phyloP scores from a whole-genome alignment of 1,140 invertebrate species.

The Hyposmocoma kahamanoa region DNA sequence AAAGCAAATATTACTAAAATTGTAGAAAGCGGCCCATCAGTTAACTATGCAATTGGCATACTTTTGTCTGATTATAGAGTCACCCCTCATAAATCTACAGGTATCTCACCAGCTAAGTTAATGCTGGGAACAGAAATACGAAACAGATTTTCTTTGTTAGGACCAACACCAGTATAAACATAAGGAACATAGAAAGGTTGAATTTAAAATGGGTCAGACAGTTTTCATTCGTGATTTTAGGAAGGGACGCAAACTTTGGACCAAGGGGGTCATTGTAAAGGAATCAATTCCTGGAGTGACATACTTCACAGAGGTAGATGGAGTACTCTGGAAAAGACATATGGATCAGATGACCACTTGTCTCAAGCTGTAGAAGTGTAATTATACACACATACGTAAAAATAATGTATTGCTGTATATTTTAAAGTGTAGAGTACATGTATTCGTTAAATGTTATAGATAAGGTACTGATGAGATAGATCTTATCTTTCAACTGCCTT shows the following conservation, averaged over 20 bases:
- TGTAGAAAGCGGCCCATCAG: conserved; percentile 20
- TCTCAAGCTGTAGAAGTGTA: too few relatives aligned
- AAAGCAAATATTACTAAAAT: conserved; percentile 30
- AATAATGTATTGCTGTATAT: too few relatives aligned
- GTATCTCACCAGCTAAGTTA: conserved; percentile 10
- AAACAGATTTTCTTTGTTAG: conserved; percentile 18
- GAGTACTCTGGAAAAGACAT: conserved; percentile 7
- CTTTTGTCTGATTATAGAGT: conserved; percentile 23
- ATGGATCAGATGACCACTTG: conserved; percentile 7
- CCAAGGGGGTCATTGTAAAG: not conserved
- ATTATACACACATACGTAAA: too few relatives aligned
- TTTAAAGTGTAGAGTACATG: too few relatives aligned
- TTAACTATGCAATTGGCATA: conserved; percentile 15
- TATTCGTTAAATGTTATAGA: too few relatives aligned
- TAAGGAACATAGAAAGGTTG: not conserved
- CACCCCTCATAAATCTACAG: conserved; percentile 10
- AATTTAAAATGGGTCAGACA: conserved; percentile 6
- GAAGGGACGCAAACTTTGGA: conserved; percentile 1
- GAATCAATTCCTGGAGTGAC: not conserved
- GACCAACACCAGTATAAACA: conserved; percentile 4
- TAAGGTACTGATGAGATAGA: too few relatives aligned
- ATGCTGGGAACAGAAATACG: conserved; percentile 14
- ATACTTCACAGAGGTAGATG: conserved; percentile 7
- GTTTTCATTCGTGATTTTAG: conserved; percentile 7
- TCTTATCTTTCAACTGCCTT: too few relatives aligned